Conservation (phyloP, 2,888 invertebrate species). For the Isoperla grammatica region DNA sequence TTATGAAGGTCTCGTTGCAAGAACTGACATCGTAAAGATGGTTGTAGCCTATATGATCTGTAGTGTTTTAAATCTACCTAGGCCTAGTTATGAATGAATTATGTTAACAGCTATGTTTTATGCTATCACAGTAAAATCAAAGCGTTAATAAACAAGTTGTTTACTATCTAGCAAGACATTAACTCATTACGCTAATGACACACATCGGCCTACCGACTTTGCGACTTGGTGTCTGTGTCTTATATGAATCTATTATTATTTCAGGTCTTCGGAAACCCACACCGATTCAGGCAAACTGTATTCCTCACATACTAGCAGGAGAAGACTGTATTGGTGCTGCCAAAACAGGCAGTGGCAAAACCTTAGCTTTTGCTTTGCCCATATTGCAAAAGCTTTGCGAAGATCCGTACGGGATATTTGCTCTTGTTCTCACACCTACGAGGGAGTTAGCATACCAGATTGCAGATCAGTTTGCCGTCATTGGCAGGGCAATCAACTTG, state of each 20-base stretch:
- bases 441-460: slow-evolving; percentile 88
- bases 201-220: too few species aligned
- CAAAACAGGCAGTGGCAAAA: slow-evolving; percentile 98
- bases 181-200: too few species aligned
- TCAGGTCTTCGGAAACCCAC: slow-evolving; percentile 72
- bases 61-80: too few species aligned
- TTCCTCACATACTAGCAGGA: slow-evolving; percentile 70
- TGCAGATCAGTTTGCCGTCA: slow-evolving; percentile 87
- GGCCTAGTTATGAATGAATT: too few species aligned
- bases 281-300: slow-evolving; percentile 75
- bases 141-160: too few species aligned
- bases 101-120: too few species aligned
- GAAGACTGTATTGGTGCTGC: slow-evolving; percentile 92
- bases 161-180: too few species aligned
- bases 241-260: too few species aligned
- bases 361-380: slow-evolving; percentile 93
- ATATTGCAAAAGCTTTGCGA: slow-evolving; percentile 86
- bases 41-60: neutral
- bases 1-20: too few species aligned
- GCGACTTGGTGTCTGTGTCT: too few species aligned
- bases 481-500: slow-evolving; percentile 83
- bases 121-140: too few species aligned
- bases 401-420: slow-evolving; percentile 95
- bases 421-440: slow-evolving; percentile 90
- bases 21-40: neutral